These are phyloP conservation scores for Epizoanthus fatuus DNA, from an alignment of 92 coral and sea anemone species.

Conservation along the genomic window DNA sequence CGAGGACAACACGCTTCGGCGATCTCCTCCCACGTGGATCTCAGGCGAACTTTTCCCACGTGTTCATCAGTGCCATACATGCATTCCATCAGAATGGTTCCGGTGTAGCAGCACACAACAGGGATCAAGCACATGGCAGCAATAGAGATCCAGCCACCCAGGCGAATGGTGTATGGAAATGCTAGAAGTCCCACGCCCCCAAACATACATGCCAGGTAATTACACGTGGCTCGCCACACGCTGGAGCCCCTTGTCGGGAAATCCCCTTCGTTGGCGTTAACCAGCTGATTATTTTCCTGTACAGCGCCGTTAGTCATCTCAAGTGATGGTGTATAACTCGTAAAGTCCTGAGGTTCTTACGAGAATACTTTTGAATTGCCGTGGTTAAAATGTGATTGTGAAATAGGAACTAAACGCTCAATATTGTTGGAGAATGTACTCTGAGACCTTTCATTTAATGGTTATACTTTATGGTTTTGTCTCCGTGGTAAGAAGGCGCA, in stretches of 20 bases:
- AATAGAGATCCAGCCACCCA: slow-evolving; percentile 25
- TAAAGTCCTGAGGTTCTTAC: too few relatives aligned
- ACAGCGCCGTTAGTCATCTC: background rate
- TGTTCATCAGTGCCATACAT: slow-evolving; percentile 11
- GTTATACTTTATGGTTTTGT: too few relatives aligned
- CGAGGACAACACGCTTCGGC: slow-evolving; percentile 39
- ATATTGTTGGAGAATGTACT: too few relatives aligned
- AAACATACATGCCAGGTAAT: slow-evolving; percentile 22
- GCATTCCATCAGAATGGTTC: slow-evolving; percentile 17
- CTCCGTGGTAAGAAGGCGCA: too few relatives aligned
- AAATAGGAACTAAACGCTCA: too few relatives aligned
- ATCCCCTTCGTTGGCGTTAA: slow-evolving; percentile 2
- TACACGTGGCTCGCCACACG: slow-evolving; percentile 28
- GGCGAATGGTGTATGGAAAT: slow-evolving; percentile 31
- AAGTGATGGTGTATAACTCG: too few relatives aligned
- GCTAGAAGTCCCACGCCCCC: slow-evolving; percentile 26
- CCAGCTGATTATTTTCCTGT: background rate
- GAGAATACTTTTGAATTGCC: too few relatives aligned
- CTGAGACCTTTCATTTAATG: too few relatives aligned
- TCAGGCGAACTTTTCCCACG: slow-evolving; percentile 15
- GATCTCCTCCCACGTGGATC: slow-evolving; percentile 15
- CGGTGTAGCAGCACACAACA: slow-evolving; percentile 33
- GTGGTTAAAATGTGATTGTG: too few relatives aligned
- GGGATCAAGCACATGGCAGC: slow-evolving; percentile 34
- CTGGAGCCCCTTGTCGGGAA: background rate